These are phyloP conservation scores for Urocitellus parryii DNA, from an alignment of 2,113 vertebrate species.

Conservation along the genomic window DNA sequence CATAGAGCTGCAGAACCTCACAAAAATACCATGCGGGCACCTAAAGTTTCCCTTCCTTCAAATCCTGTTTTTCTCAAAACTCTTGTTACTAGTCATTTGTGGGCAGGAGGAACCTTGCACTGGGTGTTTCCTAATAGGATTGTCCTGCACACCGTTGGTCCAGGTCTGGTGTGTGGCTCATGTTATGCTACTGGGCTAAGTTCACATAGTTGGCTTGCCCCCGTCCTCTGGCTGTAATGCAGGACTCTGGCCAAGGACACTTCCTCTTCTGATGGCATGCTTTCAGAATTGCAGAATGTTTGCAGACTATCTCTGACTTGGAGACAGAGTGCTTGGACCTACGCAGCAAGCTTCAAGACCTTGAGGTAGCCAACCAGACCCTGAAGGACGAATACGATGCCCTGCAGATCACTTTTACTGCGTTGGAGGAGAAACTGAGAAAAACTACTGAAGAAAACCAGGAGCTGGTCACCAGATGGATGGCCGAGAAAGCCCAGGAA, in stretches of 20 bases:
- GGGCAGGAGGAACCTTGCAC: not conserved
- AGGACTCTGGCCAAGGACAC: not conserved
- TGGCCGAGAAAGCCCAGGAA: constrained; percentile 99
- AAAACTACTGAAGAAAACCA: constrained; percentile 97
- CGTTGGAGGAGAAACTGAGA: constrained; percentile 97
- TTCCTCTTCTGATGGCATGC: not conserved
- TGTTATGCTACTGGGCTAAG: not conserved
- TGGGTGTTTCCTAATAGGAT: not conserved
- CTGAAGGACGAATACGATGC: constrained; percentile 98
- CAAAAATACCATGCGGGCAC: not conserved
- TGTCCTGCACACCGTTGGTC: not conserved
- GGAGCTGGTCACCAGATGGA: constrained; percentile 98
- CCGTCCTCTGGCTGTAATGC: no score
- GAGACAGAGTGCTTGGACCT: constrained; percentile 95
- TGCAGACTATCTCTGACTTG: constrained; percentile 92
- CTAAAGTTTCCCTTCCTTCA: not conserved
- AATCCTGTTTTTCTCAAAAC: not conserved
- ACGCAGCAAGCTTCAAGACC: constrained; percentile 92
- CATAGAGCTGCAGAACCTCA: not conserved
- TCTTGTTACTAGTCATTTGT: not conserved
- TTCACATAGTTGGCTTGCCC: no score
- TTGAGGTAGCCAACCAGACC: constrained; percentile 96
- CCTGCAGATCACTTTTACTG: constrained; percentile 97
- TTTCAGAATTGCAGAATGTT: constrained; percentile 94
- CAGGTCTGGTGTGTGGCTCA: not conserved